Evolutionary conservation across 1,140 invertebrate genomes (phyloP).

Genomic region (Orussus abietinus): DNA sequence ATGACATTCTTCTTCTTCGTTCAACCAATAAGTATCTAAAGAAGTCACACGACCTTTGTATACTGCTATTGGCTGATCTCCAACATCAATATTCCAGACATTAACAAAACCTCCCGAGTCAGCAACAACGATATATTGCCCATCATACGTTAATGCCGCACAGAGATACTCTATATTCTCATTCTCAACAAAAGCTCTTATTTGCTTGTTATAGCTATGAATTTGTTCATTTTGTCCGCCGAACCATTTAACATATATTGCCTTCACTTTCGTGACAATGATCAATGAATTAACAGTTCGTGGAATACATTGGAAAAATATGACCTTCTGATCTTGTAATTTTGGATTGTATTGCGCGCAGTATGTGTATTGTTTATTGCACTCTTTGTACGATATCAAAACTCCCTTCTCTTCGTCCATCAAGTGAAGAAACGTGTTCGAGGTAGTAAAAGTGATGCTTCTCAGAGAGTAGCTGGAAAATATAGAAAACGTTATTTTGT

Average conservation of each 20-base stretch:
- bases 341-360: constrained; percentile 31
- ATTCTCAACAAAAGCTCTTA: constrained; percentile 24
- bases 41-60: constrained; percentile 39
- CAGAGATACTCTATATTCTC: constrained; percentile 25
- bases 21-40: constrained; percentile 43
- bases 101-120: constrained; percentile 40
- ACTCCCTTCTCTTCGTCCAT: constrained; percentile 31
- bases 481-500: constrained; percentile 5
- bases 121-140: constrained; percentile 38
- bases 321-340: constrained; percentile 26
- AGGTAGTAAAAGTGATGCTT: constrained; percentile 33
- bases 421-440: constrained; percentile 28
- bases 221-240: constrained; percentile 21
- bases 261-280: constrained; percentile 35
- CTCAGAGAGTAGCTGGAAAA: constrained; percentile 27
- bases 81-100: constrained; percentile 27
- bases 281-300: constrained; percentile 29
- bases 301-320: constrained; percentile 32
- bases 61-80: constrained; percentile 28
- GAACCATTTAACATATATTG: constrained; percentile 36
- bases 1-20: constrained; percentile 34
- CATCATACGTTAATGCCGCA: constrained; percentile 45
- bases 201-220: constrained; percentile 30
- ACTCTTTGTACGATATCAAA: constrained; percentile 26
- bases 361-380: constrained; percentile 20